phyloP scores from a whole-genome alignment of 1,140 invertebrate genomes.

The Probaryconus sp. region DNA sequence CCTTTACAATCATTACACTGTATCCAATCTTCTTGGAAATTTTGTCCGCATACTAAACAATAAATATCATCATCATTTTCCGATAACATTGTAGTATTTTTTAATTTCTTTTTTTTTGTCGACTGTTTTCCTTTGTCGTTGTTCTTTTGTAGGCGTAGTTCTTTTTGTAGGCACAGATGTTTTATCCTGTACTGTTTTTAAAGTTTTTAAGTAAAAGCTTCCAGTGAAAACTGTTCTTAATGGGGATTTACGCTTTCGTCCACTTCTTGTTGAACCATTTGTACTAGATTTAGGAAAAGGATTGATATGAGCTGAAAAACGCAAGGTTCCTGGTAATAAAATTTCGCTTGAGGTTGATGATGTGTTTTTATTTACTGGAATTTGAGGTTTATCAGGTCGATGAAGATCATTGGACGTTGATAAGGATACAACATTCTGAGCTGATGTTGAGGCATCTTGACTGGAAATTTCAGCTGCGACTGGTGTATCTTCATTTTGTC shows the following conservation, averaged over 20 bases:
- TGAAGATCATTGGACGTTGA: background rate
- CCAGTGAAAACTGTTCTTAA: background rate
- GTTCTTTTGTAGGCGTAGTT: too few species aligned
- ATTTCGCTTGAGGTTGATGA: too few species aligned
- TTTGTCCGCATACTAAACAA: background rate
- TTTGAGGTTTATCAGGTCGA: too few species aligned
- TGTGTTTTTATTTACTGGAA: too few species aligned
- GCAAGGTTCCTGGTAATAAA: too few species aligned
- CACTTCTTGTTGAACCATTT: background rate
- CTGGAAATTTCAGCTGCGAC: too few species aligned
- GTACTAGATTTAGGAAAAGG: background rate
- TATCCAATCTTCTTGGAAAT: slow-evolving; percentile 2
- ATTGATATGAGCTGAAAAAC: background rate
- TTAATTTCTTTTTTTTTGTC: slow-evolving; percentile 1
- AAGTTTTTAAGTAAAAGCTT: background rate
- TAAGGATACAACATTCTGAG: too few species aligned
- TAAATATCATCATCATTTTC: too few species aligned
- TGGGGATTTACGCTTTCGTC: background rate
- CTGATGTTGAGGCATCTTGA: too few species aligned
- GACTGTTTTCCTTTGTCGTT: background rate
- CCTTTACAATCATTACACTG: slow-evolving; percentile 1
- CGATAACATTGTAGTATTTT: too few species aligned
- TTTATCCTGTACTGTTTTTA: background rate
- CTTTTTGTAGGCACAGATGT: too few species aligned
- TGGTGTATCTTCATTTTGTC: background rate